Evolutionary conservation across 1,140 invertebrate genomes (phyloP), one percentile per base, ranked within the genome.

Genomic region (Drosophila melanica): DNA sequence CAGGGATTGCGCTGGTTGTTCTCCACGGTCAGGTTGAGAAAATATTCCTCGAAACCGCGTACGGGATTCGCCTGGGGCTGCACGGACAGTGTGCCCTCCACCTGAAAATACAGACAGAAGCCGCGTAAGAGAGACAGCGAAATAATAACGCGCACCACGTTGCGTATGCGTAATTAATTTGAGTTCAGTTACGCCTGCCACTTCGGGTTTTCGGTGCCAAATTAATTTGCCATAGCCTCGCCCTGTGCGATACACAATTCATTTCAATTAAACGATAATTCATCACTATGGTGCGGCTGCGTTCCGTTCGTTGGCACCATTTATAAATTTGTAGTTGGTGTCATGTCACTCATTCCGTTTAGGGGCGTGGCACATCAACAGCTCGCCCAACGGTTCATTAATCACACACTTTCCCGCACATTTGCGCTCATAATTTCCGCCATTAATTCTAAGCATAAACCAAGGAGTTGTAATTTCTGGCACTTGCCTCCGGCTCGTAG

Each of bases 1-100:
- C 97, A 98, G 0, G 97, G 97, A 93, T 98, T 98, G 42, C 97
- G 93, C 75, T 94, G 94, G 92, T 98, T 98, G 90, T 96, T 97
- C 78, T 97, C 95, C 5, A 97, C 96, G 18, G 96, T 97, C 4
- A 98, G 93, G 51, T 94, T 94, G 16, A 98, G 94, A 92, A 98
- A 98, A 92, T 98, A 98, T 69, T 97, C 95, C 77, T 97, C 95
- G 90, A 98, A 98, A 1, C 97, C 97, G 16, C 92, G 92, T 1
- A 98, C 97, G 3, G 96, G 95, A 91, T 97, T 97, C 10, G 97
- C 97, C 81, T 97, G 96, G 0, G 97, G 97, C 85, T 98, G 97
- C 0, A 98, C 96, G 7, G 97, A 97, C 63, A 98, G 93, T 1
- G 97, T 98, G n/a, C 97, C 97, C 91, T 97, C 96, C 3, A 98